These are phyloP conservation scores for Antrozous pallidus DNA, from an alignment of 2,797 vertebrate species.

Conservation along the genomic window DNA sequence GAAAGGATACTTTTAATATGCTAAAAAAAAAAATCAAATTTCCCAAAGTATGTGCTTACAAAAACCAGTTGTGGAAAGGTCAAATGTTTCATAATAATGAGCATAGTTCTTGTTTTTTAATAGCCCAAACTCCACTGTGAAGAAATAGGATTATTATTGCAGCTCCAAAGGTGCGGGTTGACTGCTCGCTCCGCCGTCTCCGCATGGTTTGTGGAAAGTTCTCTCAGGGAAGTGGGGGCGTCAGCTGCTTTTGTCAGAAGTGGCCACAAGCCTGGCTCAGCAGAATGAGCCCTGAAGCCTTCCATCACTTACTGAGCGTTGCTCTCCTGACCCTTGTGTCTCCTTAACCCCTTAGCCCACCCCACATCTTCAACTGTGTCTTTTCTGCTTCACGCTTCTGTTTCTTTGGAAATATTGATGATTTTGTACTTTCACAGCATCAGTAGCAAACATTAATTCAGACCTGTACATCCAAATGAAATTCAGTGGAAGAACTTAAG, in stretches of 20 bases:
- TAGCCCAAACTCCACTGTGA: neutral
- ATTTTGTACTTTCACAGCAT: neutral
- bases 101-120: neutral
- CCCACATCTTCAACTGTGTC: neutral
- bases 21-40: conserved; percentile 20
- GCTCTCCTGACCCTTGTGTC: neutral
- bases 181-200: neutral
- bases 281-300: neutral
- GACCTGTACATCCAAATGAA: neutral
- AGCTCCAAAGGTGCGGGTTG: neutral
- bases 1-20: conserved; percentile 7
- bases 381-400: neutral
- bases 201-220: neutral
- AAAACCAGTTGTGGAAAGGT: neutral
- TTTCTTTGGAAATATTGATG: neutral
- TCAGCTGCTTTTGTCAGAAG: neutral
- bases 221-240: neutral
- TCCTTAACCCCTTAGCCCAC: neutral
- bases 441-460: neutral
- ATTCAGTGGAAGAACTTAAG: neutral
- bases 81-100: neutral
- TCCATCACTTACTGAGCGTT: fast-evolving
- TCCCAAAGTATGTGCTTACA: neutral
- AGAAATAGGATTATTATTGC: neutral
- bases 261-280: neutral